Percentiles rank a stretch among this genome's conserved stretches.
phyloP scores from a whole-genome alignment of 2,888 invertebrate genomes.

The Macrophya alboannulata region DNA sequence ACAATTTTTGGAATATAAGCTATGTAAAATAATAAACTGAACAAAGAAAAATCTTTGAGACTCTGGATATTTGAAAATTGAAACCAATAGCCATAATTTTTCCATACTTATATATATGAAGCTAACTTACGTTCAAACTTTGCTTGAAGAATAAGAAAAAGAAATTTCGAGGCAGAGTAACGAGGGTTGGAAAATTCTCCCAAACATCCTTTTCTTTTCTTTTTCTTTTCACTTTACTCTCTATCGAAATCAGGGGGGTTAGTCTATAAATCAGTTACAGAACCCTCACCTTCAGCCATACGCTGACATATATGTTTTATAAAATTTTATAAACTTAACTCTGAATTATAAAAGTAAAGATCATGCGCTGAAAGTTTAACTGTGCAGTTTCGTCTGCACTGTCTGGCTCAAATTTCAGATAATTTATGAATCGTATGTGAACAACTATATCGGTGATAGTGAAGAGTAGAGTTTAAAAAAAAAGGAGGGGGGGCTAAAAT shows the following conservation, averaged over 20 bases:
- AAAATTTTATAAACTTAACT: not conserved
- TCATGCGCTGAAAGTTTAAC: not conserved
- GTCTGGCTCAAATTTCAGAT: not conserved
- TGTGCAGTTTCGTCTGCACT: not conserved
- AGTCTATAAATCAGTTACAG: constrained; percentile 30
- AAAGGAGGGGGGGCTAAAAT: too few relatives aligned
- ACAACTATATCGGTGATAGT: too few relatives aligned
- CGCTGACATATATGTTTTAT: not conserved
- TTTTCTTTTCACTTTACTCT: not conserved
- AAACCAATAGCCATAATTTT: constrained; percentile 5
- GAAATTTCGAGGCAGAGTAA: not conserved
- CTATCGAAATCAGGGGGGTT: not conserved
- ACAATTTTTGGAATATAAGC: too few relatives aligned
- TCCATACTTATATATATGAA: not conserved
- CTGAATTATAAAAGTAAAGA: not conserved
- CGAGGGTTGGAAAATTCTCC: not conserved
- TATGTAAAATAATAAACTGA: not conserved
- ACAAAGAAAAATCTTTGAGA: not conserved
- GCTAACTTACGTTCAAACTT: constrained; percentile 6
- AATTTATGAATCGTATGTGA: not conserved
- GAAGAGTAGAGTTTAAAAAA: not conserved
- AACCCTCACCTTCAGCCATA: not conserved
- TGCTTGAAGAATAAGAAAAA: not conserved
- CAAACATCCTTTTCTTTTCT: not conserved
- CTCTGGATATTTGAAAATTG: not conserved